Conservation (phyloP, 2,888 invertebrate species). For the Nycteola revayana region DNA sequence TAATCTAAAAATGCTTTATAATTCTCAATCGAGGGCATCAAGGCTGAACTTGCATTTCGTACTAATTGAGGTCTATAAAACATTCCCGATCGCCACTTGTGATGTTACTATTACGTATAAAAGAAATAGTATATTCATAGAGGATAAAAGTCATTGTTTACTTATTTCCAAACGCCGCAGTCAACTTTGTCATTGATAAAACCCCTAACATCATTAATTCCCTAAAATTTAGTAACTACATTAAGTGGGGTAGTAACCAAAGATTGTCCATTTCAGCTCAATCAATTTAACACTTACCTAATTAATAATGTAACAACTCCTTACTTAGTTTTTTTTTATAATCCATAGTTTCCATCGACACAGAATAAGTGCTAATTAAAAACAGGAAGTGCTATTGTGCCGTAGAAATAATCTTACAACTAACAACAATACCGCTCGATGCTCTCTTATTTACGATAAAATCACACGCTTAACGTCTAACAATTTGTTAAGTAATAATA, state of each 20-base stretch:
- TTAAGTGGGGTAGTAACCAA: constrained; percentile 78
- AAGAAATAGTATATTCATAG: constrained; percentile 46
- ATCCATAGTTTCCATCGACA: constrained; percentile 78
- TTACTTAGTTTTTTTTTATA: constrained; percentile 78
- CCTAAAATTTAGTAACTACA: constrained; percentile 77
- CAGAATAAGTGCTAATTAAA: constrained; percentile 82
- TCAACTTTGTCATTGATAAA: constrained; percentile 82
- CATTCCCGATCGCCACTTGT: constrained; percentile 59
- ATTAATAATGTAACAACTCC: constrained; percentile 81
- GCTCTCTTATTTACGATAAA: constrained; percentile 79
- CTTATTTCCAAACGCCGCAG: constrained; percentile 64
- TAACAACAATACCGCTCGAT: constrained; percentile 81
- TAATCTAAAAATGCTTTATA: constrained; percentile 64
- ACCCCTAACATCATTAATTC: constrained; percentile 78
- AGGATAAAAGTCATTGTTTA: constrained; percentile 45
- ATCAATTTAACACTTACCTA: constrained; percentile 82
- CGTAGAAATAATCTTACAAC: constrained; percentile 78
- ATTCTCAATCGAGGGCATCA: constrained; percentile 55
- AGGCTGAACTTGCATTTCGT: constrained; percentile 45
- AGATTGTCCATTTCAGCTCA: constrained; percentile 79
- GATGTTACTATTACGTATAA: constrained; percentile 52
- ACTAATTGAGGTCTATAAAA: constrained; percentile 62
- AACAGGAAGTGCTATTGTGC: constrained; percentile 82
- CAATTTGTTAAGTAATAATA: constrained; percentile 82
- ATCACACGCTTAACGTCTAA: constrained; percentile 82